Evolutionary conservation across 2,888 invertebrate genomes (phyloP).

Genomic region (Chrysolina haemoptera): DNA sequence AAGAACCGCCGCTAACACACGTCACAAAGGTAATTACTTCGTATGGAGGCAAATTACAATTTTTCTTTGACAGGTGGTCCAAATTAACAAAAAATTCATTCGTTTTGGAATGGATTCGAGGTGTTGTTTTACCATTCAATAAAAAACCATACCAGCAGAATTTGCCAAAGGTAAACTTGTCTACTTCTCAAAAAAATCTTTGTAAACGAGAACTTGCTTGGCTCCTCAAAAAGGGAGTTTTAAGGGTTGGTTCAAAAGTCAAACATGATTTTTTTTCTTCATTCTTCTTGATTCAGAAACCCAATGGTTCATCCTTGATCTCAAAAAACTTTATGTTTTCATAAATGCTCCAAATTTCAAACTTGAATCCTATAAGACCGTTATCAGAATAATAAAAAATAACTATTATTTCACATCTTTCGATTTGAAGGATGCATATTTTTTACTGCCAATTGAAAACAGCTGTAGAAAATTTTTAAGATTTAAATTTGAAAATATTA

Average conservation of each 20-base stretch:
- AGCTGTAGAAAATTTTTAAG: background rate
- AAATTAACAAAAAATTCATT: background rate
- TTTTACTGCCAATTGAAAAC: background rate
- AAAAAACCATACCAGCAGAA: background rate
- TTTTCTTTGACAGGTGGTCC: background rate
- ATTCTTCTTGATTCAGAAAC: background rate
- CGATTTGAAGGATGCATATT: background rate
- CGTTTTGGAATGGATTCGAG: background rate
- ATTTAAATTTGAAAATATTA: no score
- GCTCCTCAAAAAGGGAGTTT: background rate
- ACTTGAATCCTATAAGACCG: no score
- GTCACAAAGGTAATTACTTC: no score
- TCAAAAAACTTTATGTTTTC: background rate
- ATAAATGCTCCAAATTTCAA: background rate
- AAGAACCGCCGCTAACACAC: no score
- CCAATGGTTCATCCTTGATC: background rate
- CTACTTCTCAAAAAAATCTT: background rate
- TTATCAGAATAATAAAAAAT: no score
- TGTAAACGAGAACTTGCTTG: background rate
- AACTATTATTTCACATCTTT: background rate
- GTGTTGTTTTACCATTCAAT: background rate
- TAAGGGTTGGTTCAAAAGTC: background rate
- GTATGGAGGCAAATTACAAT: background rate
- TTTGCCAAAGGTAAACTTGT: background rate
- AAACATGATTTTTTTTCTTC: background rate